Base-by-base conservation (phyloP, 1,140 invertebrate species). In the Drosophila azteca region DNA sequence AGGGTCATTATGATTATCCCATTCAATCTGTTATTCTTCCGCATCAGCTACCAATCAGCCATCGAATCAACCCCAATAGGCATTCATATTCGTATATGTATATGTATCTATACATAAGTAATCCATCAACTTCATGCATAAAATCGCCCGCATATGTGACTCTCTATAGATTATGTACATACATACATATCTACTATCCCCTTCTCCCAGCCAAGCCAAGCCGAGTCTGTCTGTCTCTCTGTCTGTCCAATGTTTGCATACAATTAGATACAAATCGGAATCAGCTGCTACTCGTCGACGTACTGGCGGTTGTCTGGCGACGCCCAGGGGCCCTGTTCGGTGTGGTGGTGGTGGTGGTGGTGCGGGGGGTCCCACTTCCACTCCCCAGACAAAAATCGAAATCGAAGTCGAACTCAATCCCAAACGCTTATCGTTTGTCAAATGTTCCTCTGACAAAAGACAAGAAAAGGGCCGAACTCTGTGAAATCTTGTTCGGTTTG, bases 251-350 rank as follows among this genome's bases (percentile, higher is more conserved):
- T 87, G 82, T 88, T 88, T 87, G 79, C 83, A 88, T 87, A 88
- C 82, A 87, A 87, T 87, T 87, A 87, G 83, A 87, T 87, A 88
- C 83, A 87, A 87, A 87, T 88, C 83, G 73, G 65, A 81, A 82
- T 82, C 82, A 74, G 83, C 79, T 88, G 82, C 71, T 45, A 17
- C 41, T 17, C 35, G 31, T 20, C 17, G n/a, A n/a, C n/a, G 17
- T 26, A 35, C n/a, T 15, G 35, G n/a, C 8, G 11, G 17, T 22
- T 8, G 70, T 70, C 65, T 75, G 71, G 71, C 65, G 65, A 71
- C 75, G 75, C 75, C 66, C 64, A 39, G 59, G 50, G 22, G 17
- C 31, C 13, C 29, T 24, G 52, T 24, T 39, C 31, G 31, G 8
- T 8, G 17, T 20, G 17, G 17, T 20, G 17, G 17, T 1, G 17